Conservation (phyloP, 1,140 invertebrate species). For the Condylostylus longicornis region DNA sequence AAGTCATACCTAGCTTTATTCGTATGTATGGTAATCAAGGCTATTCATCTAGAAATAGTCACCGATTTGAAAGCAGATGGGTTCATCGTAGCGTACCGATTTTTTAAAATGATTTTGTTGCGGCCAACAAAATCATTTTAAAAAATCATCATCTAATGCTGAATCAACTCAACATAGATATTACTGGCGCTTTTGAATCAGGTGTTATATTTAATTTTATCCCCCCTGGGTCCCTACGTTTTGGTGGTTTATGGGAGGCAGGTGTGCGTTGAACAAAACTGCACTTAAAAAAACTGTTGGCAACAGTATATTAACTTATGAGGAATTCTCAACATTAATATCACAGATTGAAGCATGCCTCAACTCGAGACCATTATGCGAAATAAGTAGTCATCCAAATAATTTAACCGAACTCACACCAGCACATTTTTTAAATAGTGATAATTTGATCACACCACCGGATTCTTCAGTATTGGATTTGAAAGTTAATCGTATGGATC, state of each 20-base stretch:
- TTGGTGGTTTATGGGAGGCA: slow-evolving; percentile 16
- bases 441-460: slow-evolving; percentile 6
- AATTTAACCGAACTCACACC: slow-evolving; percentile 23
- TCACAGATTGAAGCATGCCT: slow-evolving; percentile 17
- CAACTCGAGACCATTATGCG: slow-evolving; percentile 21
- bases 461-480: too few relatives aligned
- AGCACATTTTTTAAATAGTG: slow-evolving; percentile 17
- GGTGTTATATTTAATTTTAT: too few relatives aligned
- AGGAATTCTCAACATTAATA: slow-evolving; percentile 17
- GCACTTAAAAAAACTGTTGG: slow-evolving; percentile 10
- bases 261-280: slow-evolving; percentile 16
- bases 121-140: slow-evolving; percentile 3
- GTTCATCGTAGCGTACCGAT: slow-evolving; percentile 24
- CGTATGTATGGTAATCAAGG: slow-evolving; percentile 21
- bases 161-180: not conserved
- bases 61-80: slow-evolving; percentile 20
- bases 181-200: too few relatives aligned
- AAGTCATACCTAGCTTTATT: slow-evolving; percentile 31
- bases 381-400: slow-evolving; percentile 15
- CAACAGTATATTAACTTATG: slow-evolving; percentile 12
- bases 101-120: slow-evolving; percentile 24
- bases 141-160: not conserved
- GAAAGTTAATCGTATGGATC: slow-evolving; percentile 6
- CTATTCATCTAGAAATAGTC: slow-evolving; percentile 24
- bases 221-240: slow-evolving; percentile 11